Percentiles rank a stretch among this genome's conserved stretches.
Conservation (phyloP, 1,140 invertebrate species). For the Phymorhynchus buccinoides region DNA sequence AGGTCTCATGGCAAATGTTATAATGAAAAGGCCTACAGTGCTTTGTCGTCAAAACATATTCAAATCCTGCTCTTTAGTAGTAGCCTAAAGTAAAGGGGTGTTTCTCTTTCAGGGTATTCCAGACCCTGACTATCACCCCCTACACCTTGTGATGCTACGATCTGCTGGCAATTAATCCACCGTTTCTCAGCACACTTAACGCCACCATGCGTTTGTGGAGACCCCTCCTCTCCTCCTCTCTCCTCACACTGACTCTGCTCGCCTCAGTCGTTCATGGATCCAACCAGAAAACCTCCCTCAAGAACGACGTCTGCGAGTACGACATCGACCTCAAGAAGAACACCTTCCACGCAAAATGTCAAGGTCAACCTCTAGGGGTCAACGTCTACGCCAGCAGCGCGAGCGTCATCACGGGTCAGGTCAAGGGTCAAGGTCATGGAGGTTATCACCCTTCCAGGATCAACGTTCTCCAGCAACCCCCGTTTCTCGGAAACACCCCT, state of each 20-base stretch:
- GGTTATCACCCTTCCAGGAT: background rate
- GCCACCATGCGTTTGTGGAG: background rate
- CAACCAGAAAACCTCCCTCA: slow-evolving; percentile 28
- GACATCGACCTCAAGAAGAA: slow-evolving; percentile 54
- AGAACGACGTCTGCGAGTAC: slow-evolving; percentile 53
- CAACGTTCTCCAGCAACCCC: background rate
- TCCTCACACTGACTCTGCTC: background rate
- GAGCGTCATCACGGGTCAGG: slow-evolving; percentile 29
- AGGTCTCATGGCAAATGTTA: no score
- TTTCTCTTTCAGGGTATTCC: no score
- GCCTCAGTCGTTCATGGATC: background rate
- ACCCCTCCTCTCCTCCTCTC: background rate
- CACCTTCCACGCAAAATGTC: slow-evolving; percentile 49
- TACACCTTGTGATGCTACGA: no score
- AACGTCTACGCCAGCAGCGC: slow-evolving; percentile 51
- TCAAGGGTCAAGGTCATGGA: background rate
- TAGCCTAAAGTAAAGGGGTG: no score
- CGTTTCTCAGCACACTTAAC: no score
- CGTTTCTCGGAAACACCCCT: background rate
- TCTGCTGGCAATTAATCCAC: no score
- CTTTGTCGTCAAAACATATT: no score
- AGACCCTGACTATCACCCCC: no score
- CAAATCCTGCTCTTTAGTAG: no score
- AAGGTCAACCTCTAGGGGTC: slow-evolving; percentile 45
- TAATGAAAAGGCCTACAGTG: no score